Conservation (phyloP, 2,888 invertebrate species). For the Nemurella pictetii region DNA sequence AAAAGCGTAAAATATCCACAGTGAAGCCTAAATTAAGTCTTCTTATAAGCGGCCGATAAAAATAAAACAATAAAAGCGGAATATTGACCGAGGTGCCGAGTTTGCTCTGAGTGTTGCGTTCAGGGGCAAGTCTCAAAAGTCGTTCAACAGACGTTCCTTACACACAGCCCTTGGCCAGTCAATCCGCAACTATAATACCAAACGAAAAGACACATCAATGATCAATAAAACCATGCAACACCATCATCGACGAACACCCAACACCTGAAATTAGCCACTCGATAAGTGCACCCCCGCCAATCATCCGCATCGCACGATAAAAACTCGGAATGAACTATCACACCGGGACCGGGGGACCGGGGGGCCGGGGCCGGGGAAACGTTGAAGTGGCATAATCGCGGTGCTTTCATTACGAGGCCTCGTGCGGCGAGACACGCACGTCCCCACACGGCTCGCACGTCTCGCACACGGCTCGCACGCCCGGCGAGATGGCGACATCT, state of each 20-base stretch:
- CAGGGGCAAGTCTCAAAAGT: neutral
- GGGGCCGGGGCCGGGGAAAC: neutral
- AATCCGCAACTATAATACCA: no score
- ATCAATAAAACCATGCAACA: neutral
- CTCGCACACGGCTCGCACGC: neutral
- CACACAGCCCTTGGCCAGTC: neutral
- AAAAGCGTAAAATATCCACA: no score
- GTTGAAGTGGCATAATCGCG: slow-evolving; percentile 19
- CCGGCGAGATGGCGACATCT: slow-evolving; percentile 19
- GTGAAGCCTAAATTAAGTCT: no score
- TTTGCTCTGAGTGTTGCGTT: neutral
- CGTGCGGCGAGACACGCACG: slow-evolving; percentile 2
- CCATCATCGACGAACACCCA: neutral
- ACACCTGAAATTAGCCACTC: neutral
- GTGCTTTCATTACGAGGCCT: slow-evolving; percentile 9
- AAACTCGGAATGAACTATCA: neutral
- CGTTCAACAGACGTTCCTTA: neutral
- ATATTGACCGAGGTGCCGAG: neutral
- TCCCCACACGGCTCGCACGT: neutral
- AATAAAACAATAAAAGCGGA: neutral
- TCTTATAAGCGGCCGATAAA: no score
- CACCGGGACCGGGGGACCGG: neutral
- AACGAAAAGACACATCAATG: neutral
- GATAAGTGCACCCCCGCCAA: neutral
- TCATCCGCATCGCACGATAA: neutral